Evolutionary conservation across 2,888 invertebrate genomes (phyloP).

Genomic region (Lasioglossum villosulum): DNA sequence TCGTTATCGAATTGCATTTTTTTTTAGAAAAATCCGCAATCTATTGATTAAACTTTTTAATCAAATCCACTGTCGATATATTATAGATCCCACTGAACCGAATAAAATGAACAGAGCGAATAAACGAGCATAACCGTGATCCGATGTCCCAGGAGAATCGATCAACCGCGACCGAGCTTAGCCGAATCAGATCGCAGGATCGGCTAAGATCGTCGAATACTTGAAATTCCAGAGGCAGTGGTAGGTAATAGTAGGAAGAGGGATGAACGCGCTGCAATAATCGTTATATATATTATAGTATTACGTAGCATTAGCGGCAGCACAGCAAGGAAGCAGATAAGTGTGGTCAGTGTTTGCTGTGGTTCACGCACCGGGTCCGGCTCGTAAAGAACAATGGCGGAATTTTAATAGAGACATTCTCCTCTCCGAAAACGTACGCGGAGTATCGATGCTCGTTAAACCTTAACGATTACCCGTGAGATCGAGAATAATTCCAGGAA

Average conservation of each 20-base stretch:
- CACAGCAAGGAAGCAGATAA: conserved; percentile 51
- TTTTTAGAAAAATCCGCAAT: too few relatives aligned
- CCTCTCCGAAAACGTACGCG: conserved; percentile 34
- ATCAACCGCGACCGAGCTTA: neutral
- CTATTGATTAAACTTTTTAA: too few relatives aligned
- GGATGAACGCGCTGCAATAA: conserved; percentile 38
- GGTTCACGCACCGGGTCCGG: conserved; percentile 47
- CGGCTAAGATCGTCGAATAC: conserved; percentile 10
- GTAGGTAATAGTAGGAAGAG: conserved; percentile 50
- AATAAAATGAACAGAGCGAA: neutral
- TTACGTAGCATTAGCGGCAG: conserved; percentile 37
- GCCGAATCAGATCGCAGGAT: neutral
- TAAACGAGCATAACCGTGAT: neutral
- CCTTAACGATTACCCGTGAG: conserved; percentile 44
- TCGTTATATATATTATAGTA: conserved; percentile 55
- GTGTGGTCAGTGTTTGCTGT: conserved; percentile 19
- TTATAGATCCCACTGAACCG: neutral
- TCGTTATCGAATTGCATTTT: too few relatives aligned
- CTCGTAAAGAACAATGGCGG: conserved; percentile 54
- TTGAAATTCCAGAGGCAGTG: conserved; percentile 19
- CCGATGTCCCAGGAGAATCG: neutral
- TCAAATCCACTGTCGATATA: too few relatives aligned
- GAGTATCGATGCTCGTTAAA: conserved; percentile 53
- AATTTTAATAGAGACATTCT: conserved; percentile 59
- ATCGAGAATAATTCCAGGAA: conserved; percentile 48